These are phyloP conservation scores for Xestia sexstrigata DNA, from an alignment of 2,888 invertebrate genomes.

Conservation along the genomic window DNA sequence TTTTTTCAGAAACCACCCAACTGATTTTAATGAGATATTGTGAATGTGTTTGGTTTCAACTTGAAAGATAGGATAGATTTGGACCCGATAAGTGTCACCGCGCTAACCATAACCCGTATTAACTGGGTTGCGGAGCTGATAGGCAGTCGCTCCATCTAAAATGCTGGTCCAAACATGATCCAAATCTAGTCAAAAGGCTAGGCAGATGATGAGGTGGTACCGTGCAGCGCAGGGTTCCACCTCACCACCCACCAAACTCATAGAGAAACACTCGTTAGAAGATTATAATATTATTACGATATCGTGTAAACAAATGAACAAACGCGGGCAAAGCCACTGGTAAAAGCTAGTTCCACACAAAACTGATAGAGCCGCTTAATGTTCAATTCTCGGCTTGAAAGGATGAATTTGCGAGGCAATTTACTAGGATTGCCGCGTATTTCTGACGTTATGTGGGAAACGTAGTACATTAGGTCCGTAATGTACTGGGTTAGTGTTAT, in stretches of 20 bases:
- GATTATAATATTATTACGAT: background rate
- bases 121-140: too few relatives aligned
- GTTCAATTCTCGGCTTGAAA: slow-evolving; percentile 66
- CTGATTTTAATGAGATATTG: background rate
- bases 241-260: too few relatives aligned
- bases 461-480: slow-evolving; percentile 53
- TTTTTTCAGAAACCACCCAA: background rate
- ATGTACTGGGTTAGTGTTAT: slow-evolving; percentile 52
- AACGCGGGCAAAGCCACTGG: background rate
- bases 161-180: too few relatives aligned
- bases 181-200: too few relatives aligned
- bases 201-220: background rate
- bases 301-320: background rate
- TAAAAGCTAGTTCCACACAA: slow-evolving; percentile 62
- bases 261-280: too few relatives aligned
- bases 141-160: too few relatives aligned
- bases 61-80: background rate
- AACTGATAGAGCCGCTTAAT: slow-evolving; percentile 65
- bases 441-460: slow-evolving; percentile 58
- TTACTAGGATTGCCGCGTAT: slow-evolving; percentile 68
- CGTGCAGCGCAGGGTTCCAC: too few relatives aligned
- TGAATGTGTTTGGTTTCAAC: background rate
- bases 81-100: background rate
- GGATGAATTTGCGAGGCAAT: slow-evolving; percentile 72
- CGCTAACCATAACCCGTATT: too few relatives aligned